Evolutionary conservation across 2,888 invertebrate species (phyloP).

Genomic region (Notocelia uddmanniana): DNA sequence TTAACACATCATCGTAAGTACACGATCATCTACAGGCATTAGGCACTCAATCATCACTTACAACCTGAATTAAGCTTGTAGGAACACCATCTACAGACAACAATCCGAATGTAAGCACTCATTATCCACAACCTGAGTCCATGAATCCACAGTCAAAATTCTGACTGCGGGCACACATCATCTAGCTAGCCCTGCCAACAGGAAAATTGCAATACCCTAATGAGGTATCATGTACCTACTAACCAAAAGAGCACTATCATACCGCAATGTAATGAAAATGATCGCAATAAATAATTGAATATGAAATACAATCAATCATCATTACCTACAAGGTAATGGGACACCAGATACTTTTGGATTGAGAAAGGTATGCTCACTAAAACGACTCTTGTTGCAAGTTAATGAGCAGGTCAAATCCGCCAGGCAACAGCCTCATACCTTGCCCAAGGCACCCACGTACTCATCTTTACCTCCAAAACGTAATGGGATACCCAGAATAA

Average conservation of each 20-base stretch:
- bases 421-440: too few relatives aligned
- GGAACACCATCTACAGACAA: background rate
- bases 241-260: too few relatives aligned
- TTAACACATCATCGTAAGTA: background rate
- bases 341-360: background rate
- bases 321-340: background rate
- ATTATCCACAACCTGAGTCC: too few relatives aligned
- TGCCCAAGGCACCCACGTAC: background rate
- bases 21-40: constrained; percentile 4
- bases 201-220: too few relatives aligned
- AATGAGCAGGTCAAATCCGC: too few relatives aligned
- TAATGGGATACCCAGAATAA: background rate
- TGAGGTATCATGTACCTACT: too few relatives aligned
- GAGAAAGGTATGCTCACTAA: background rate
- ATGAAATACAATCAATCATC: constrained; percentile 4
- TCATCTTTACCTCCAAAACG: background rate
- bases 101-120: too few relatives aligned
- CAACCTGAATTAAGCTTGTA: background rate
- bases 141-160: too few relatives aligned
- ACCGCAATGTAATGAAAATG: too few relatives aligned
- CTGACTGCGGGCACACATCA: constrained; percentile 1
- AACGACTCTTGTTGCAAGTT: too few relatives aligned
- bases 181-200: too few relatives aligned
- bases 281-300: too few relatives aligned
- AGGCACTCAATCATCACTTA: background rate